phyloP scores from a whole-genome alignment of 2,113 vertebrate genomes.

The Tenebrosternarchus preto region DNA sequence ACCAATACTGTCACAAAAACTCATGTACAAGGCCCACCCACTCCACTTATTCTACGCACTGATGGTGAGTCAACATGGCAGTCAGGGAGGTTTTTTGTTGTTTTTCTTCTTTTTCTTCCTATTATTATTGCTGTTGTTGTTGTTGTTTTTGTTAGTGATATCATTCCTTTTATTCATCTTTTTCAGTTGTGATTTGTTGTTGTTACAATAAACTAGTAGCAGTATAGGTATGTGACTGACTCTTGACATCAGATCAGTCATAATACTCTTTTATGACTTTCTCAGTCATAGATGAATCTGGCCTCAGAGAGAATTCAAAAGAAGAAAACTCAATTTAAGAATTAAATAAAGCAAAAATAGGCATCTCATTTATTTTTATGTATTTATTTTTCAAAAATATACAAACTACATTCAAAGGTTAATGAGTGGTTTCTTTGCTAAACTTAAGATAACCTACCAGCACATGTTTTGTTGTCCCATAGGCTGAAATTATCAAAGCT shows the following conservation, averaged over 20 bases:
- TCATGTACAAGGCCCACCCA: conserved; percentile 86
- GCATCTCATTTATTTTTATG: too few relatives aligned
- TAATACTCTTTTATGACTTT: background rate
- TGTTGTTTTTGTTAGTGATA: too few relatives aligned
- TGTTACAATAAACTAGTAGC: background rate
- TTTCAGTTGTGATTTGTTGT: background rate
- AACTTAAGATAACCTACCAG: conserved; percentile 63
- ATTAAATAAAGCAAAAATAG: background rate
- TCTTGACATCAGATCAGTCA: background rate
- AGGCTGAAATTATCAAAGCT: conserved; percentile 68
- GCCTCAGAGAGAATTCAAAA: background rate
- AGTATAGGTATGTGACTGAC: background rate
- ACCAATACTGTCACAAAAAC: conserved; percentile 89
- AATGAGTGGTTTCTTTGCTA: conserved; percentile 65
- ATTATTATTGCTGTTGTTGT: too few relatives aligned
- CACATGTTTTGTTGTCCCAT: conserved; percentile 60
- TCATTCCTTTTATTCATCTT: too few relatives aligned
- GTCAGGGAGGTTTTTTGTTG: too few relatives aligned
- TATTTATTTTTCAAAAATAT: conserved; percentile 31
- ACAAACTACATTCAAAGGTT: conserved; percentile 67
- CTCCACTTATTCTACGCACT: conserved; percentile 87
- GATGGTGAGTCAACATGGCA: conserved; percentile 79
- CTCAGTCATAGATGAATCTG: background rate
- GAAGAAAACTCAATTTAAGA: background rate
- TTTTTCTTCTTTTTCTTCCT: too few relatives aligned